Conservation (phyloP, 2,113 vertebrate genomes). For the Xyliphius kryptos region DNA sequence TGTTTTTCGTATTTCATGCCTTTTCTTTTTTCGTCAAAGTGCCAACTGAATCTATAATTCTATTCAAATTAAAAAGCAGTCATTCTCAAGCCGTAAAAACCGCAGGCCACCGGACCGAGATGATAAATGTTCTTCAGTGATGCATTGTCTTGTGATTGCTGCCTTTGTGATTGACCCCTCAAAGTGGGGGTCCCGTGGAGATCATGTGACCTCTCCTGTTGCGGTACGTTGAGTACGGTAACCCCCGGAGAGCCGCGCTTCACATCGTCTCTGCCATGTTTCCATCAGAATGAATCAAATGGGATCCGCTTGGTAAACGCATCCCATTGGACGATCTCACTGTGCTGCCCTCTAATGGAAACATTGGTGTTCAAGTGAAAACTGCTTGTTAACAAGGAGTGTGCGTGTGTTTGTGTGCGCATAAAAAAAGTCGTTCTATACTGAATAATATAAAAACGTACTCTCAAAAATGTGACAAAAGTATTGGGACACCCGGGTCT, state of each 20-base stretch:
- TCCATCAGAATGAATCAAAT: slow-evolving; percentile 26
- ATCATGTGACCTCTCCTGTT: slow-evolving; percentile 39
- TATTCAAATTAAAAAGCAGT: too few species aligned
- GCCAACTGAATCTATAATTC: too few species aligned
- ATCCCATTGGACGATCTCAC: background rate
- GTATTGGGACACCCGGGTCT: too few species aligned
- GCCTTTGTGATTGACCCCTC: slow-evolving; percentile 34
- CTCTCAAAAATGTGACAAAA: too few species aligned
- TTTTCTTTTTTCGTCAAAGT: too few species aligned
- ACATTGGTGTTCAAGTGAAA: slow-evolving; percentile 28
- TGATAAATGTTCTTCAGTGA: slow-evolving; percentile 8
- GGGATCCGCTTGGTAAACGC: background rate
- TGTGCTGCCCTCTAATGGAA: slow-evolving; percentile 34
- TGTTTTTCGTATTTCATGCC: too few species aligned
- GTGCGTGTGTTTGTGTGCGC: slow-evolving; percentile 7
- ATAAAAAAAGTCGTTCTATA: too few species aligned
- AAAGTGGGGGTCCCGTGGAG: slow-evolving; percentile 33
- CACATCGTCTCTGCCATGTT: slow-evolving; percentile 43
- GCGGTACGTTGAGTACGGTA: slow-evolving; percentile 2
- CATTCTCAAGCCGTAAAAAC: too few species aligned
- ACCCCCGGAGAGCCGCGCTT: slow-evolving; percentile 18
- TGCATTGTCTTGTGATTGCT: slow-evolving; percentile 8
- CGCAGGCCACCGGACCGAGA: too few species aligned
- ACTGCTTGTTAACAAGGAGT: background rate
- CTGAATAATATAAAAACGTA: too few species aligned